Evolutionary conservation across 2,888 invertebrate species (phyloP).

Genomic region (Hirudinaria manillensis): DNA sequence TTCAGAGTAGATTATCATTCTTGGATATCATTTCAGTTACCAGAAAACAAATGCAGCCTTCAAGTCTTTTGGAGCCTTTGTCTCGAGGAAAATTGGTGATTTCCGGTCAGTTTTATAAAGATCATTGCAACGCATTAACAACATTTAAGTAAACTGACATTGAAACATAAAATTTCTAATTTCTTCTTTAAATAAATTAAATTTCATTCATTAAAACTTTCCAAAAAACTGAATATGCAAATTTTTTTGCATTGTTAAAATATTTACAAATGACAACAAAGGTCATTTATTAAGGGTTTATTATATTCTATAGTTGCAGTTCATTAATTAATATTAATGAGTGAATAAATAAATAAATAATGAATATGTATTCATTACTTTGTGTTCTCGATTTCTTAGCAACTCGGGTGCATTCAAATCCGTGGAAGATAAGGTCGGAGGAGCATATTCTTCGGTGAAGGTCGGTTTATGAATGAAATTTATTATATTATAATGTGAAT

Average conservation of each 20-base stretch:
- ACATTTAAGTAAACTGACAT: too few species aligned
- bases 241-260: not conserved
- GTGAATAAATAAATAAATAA: too few species aligned
- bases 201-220: too few species aligned
- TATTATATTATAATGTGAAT: not conserved
- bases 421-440: slow-evolving; percentile 91
- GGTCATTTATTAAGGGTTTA: too few species aligned
- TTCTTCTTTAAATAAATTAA: too few species aligned
- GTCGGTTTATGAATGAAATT: slow-evolving; percentile 55
- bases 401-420: slow-evolving; percentile 97
- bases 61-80: slow-evolving; percentile 79
- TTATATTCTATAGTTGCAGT: too few species aligned
- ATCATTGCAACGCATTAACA: too few species aligned
- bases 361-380: too few species aligned
- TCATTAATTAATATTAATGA: too few species aligned
- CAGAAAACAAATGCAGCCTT: slow-evolving; percentile 89
- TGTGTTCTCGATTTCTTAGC: slow-evolving; percentile 43
- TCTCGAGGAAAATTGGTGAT: slow-evolving; percentile 82
- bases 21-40: slow-evolving; percentile 62
- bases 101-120: slow-evolving; percentile 62
- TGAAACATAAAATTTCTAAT: not conserved
- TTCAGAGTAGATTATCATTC: too few species aligned
- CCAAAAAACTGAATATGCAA: too few species aligned
- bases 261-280: too few species aligned
- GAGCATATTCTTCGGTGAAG: slow-evolving; percentile 94